Conservation (phyloP, 1,140 invertebrate species). For the Asbolus verrucosus region DNA sequence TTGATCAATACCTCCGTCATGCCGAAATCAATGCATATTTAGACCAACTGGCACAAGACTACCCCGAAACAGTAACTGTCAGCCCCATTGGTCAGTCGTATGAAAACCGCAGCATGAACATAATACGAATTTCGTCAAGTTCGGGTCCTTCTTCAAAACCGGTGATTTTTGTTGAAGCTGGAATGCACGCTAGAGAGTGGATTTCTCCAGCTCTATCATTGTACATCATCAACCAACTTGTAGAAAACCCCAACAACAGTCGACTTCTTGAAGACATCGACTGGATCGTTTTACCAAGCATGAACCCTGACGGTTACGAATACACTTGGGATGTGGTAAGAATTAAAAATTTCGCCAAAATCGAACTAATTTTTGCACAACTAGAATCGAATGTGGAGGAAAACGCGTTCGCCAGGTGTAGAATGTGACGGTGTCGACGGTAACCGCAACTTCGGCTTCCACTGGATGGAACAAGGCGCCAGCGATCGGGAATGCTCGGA, state of each 20-base stretch:
- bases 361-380: background rate
- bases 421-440: slow-evolving; percentile 72
- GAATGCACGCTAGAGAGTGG: slow-evolving; percentile 78
- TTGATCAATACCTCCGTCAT: slow-evolving; percentile 36
- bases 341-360: background rate
- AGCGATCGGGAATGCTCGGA: slow-evolving; percentile 74
- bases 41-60: slow-evolving; percentile 62
- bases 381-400: slow-evolving; percentile 74
- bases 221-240: slow-evolving; percentile 72
- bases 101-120: slow-evolving; percentile 68
- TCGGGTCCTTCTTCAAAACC: slow-evolving; percentile 64
- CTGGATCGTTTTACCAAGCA: slow-evolving; percentile 77
- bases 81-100: slow-evolving; percentile 70
- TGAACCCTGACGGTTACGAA: slow-evolving; percentile 82
- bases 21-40: slow-evolving; percentile 65
- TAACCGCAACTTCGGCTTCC: slow-evolving; percentile 77
- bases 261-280: slow-evolving; percentile 68
- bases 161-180: slow-evolving; percentile 74
- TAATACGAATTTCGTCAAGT: slow-evolving; percentile 51
- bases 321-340: slow-evolving; percentile 65
- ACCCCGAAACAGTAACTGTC: slow-evolving; percentile 66
- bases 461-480: slow-evolving; percentile 74
- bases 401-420: slow-evolving; percentile 68
- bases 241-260: slow-evolving; percentile 65
- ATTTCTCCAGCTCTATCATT: slow-evolving; percentile 74